Evolutionary conservation across 2,113 vertebrate species (phyloP).

Genomic region (Eulemur rufifrons): DNA sequence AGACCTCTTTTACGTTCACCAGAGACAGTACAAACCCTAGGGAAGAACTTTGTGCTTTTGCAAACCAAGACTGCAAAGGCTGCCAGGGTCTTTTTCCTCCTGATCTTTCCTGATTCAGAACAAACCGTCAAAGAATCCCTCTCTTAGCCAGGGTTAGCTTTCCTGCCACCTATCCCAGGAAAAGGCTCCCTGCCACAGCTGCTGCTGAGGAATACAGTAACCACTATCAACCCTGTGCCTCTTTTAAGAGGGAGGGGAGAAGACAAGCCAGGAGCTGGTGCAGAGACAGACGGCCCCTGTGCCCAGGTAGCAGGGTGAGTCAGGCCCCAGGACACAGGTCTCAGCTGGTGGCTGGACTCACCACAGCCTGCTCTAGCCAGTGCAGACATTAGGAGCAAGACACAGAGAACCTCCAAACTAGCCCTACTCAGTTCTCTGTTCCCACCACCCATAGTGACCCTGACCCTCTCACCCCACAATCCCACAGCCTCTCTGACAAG

Average conservation of each 20-base stretch:
- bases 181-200: not conserved
- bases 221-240: not conserved
- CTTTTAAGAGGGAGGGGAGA: not conserved
- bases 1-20: not conserved
- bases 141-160: not conserved
- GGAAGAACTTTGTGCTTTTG: slow-evolving; percentile 1
- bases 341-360: not conserved
- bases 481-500: not conserved
- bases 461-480: not conserved
- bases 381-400: not conserved
- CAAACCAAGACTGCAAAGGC: slow-evolving; percentile 6
- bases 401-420: not conserved
- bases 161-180: not conserved
- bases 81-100: not conserved
- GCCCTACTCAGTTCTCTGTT: not conserved
- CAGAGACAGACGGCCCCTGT: not conserved
- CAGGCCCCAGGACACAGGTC: not conserved
- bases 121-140: slow-evolving; percentile 15
- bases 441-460: not conserved
- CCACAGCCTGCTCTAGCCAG: not conserved
- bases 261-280: not conserved
- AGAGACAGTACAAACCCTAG: not conserved
- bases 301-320: not conserved
- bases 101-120: not conserved
- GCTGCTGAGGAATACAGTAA: not conserved